Percentiles rank a stretch among this genome's conserved stretches.
phyloP scores from a whole-genome alignment of 1,140 invertebrate genomes.

The Euura saliciscinereae region DNA sequence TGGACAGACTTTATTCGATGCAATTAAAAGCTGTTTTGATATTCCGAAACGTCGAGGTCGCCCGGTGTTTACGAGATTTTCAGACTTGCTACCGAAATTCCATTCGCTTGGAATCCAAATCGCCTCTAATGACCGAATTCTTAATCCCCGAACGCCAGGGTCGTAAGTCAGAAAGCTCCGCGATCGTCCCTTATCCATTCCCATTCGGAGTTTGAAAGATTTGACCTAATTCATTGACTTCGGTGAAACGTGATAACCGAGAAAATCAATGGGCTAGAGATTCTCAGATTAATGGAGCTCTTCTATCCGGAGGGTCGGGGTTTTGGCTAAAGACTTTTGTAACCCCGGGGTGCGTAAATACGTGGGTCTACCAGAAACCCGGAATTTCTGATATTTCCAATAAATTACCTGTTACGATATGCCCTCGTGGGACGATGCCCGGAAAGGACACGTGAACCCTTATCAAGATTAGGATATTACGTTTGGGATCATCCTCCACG shows the following conservation, averaged over 20 bases:
- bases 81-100: conserved; percentile 23
- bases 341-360: not conserved
- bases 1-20: not conserved
- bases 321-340: no score
- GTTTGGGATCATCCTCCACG: not conserved
- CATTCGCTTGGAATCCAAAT: conserved; percentile 26
- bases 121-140: not conserved
- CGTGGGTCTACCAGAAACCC: not conserved
- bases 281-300: not conserved
- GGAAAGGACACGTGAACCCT: conserved; percentile 1
- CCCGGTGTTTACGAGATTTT: conserved; percentile 12
- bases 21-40: conserved; percentile 7
- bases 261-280: not conserved
- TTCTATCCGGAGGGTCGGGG: not conserved
- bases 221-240: no score
- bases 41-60: conserved; percentile 5
- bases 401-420: not conserved
- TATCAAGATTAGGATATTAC: not conserved
- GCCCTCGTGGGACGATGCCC: not conserved
- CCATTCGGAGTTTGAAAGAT: no score
- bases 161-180: not conserved
- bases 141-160: not conserved
- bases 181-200: no score
- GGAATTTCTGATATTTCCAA: conserved; percentile 1
- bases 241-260: not conserved